phyloP scores from a whole-genome alignment of 2,888 invertebrate species.

The Harpalus rufipes region DNA sequence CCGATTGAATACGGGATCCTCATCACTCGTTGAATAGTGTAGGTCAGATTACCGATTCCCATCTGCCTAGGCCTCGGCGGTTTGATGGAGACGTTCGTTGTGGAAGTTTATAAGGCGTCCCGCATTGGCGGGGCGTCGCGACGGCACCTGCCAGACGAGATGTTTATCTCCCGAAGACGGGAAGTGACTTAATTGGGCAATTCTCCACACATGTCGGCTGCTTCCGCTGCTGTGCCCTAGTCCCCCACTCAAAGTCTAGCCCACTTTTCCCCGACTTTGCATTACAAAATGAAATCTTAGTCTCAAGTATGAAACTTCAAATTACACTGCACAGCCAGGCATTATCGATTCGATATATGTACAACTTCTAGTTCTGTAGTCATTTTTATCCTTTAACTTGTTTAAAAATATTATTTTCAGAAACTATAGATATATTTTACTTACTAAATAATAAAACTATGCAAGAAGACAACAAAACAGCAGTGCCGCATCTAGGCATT shows the following conservation, averaged over 20 bases:
- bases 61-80: background rate
- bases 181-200: constrained; percentile 67
- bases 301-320: constrained; percentile 54
- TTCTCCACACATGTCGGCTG: constrained; percentile 66
- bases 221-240: constrained; percentile 27
- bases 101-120: constrained; percentile 62
- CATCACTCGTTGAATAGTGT: constrained; percentile 4
- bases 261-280: constrained; percentile 54
- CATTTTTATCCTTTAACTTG: background rate
- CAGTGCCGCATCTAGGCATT: too few relatives aligned
- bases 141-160: constrained; percentile 63
- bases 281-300: constrained; percentile 64
- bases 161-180: constrained; percentile 67
- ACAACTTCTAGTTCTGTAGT: background rate
- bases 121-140: constrained; percentile 8
- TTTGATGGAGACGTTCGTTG: constrained; percentile 58
- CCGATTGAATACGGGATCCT: constrained; percentile 1
- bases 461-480: too few relatives aligned
- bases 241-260: constrained; percentile 15
- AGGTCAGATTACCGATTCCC: constrained; percentile 27
- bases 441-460: too few relatives aligned
- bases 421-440: too few relatives aligned
- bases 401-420: background rate
- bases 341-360: constrained; percentile 35
- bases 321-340: constrained; percentile 32